A percentile compares a stretch with the other conserved stretches of the same genome.
Conservation (phyloP, 2,797 vertebrate genomes). For the Anguilla pacifica region DNA sequence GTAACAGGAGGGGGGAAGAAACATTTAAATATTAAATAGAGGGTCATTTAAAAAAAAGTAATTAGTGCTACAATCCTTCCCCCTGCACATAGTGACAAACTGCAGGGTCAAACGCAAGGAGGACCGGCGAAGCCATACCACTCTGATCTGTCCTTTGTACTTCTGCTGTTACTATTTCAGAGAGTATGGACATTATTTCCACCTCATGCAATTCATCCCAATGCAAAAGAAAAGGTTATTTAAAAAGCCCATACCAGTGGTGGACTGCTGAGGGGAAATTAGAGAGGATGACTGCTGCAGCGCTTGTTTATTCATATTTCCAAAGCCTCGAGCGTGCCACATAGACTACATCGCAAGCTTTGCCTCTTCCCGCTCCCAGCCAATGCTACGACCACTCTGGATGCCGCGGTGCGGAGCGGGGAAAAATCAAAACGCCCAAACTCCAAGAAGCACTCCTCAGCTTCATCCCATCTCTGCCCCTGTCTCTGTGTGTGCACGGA, state of each 20-base stretch:
- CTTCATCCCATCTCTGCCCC: not conserved
- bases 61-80: not conserved
- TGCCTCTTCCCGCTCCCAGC: constrained; percentile 34
- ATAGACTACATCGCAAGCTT: constrained; percentile 37
- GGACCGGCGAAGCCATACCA: constrained; percentile 26
- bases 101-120: constrained; percentile 14
- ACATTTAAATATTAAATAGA: not conserved
- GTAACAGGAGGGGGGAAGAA: not conserved
- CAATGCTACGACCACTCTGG: not conserved
- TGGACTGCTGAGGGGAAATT: not conserved
- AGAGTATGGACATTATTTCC: constrained; percentile 59
- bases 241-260: not conserved
- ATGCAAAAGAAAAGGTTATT: not conserved
- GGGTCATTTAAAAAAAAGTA: not conserved
- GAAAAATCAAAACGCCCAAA: not conserved
- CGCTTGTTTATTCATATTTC: constrained; percentile 44
- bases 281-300: not conserved
- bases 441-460: not conserved
- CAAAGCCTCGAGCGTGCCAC: constrained; percentile 12
- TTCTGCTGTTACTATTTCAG: constrained; percentile 55
- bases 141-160: constrained; percentile 35
- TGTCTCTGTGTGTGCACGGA: not conserved
- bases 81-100: constrained; percentile 6
- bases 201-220: constrained; percentile 6
- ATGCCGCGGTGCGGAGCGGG: not conserved